A percentile compares a stretch with the other conserved stretches of the same genome.
Evolutionary conservation across 1,140 invertebrate genomes (phyloP).

Genomic region (Drosophila orosa): DNA sequence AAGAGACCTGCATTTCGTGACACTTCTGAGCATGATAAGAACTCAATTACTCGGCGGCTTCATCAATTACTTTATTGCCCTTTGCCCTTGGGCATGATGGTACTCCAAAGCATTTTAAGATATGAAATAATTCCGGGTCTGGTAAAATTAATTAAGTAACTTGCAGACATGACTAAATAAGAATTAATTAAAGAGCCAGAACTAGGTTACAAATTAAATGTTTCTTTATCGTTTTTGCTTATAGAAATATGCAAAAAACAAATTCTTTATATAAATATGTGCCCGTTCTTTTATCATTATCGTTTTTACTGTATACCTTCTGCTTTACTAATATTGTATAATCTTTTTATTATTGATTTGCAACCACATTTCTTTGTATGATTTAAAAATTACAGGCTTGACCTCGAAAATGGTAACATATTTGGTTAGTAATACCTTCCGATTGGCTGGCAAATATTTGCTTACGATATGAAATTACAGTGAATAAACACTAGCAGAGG

Average conservation of each 20-base stretch:
- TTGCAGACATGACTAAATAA: not conserved
- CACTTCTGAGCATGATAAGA: conserved; percentile 19
- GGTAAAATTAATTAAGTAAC: not conserved
- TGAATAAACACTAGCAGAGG: not conserved
- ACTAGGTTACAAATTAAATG: not conserved
- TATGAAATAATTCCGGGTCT: not conserved
- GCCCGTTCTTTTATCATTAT: not conserved
- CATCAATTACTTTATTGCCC: conserved; percentile 19
- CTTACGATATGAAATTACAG: not conserved
- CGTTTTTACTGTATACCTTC: not conserved
- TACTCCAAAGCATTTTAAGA: not conserved
- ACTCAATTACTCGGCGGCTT: conserved; percentile 24
- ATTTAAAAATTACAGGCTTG: conserved; percentile 10
- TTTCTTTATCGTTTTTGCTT: not conserved
- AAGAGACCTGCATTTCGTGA: conserved; percentile 21
- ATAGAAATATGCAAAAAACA: not conserved
- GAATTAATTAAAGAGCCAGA: not conserved
- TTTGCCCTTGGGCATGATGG: not conserved
- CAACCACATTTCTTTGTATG: conserved; percentile 5
- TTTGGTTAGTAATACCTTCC: not conserved
- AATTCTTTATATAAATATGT: not conserved
- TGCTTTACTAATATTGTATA: not conserved
- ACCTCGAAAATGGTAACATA: conserved; percentile 10
- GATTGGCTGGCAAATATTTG: conserved; percentile 11
- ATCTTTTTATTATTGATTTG: not conserved